Base-by-base conservation (phyloP, 2,113 vertebrate genomes). In the Trematomus loennbergii region DNA sequence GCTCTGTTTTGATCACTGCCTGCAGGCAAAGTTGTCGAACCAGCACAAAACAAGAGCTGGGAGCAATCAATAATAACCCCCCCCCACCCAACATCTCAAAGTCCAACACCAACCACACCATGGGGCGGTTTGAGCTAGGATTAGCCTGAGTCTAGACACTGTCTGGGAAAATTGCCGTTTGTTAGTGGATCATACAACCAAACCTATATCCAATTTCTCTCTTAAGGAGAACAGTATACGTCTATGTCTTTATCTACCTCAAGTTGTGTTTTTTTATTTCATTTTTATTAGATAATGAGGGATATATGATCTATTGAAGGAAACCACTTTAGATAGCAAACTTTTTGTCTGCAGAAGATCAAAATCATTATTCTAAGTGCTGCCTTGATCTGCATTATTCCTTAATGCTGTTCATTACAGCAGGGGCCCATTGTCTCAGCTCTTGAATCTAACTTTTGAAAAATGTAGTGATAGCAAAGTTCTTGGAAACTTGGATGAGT, bases 121-220 rank as follows among this genome's bases (percentile, higher is more conserved):
- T 3, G 4, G 22, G 58, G 46, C 17, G 49, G 48, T 48, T 69
- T 53, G 10, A 67, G 43, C 48, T 46, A 3, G 18, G 52, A 74
- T 78, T 22, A 45, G 33, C 17, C 48, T 54, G 2, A 9, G 25
- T 75, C 55, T 70, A 60, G 52, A 78, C 52, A 29, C 75, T 62
- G 16, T 64, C 74, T 59, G 25, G 10, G 13, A 46, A 36, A 15
- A 61, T 16, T 71, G 22, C n/a, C 49, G 9, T 60, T 49, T 33
- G 1, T 61, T 46, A 45, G 20, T 33, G 13, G 9, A 17, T 1
- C 12, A 17, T 20, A 36, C 16, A 13, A 16, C 40, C 61, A 16
- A 46, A 46, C 36, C 20, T 5, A 12, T 17, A 13, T 67, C 45
- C 7, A 12, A 13, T 20, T 66, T 59, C 29, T 57, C 45, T 40